phyloP scores from a whole-genome alignment of 2,113 vertebrate genomes.

The Guaruba guarouba region DNA sequence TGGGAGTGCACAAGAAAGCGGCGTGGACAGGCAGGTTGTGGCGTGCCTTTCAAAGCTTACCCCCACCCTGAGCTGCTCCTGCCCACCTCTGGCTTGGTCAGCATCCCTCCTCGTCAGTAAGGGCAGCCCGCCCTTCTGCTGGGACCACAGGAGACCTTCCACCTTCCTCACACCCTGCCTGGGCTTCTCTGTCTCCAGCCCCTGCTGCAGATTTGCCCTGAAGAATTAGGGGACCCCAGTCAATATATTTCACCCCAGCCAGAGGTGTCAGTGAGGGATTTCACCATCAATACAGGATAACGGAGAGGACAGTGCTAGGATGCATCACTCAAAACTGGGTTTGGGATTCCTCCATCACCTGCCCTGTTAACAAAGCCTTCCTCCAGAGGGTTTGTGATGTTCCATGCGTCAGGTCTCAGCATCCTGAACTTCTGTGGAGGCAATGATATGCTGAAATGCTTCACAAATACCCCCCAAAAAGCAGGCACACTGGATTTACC shows the following conservation, averaged over 20 bases:
- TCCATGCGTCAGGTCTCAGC: not conserved
- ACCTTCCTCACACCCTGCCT: not conserved
- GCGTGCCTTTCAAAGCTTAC: no score
- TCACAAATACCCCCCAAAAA: not conserved
- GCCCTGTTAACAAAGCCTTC: not conserved
- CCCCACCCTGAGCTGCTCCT: no score
- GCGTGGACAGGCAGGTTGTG: accelerated
- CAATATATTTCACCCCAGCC: not conserved
- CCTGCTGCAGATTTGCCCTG: accelerated
- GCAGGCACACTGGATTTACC: not conserved
- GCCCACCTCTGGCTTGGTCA: not conserved
- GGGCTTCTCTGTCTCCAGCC: not conserved
- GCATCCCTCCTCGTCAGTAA: not conserved
- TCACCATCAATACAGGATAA: not conserved
- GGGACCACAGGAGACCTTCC: not conserved
- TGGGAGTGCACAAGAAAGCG: not conserved
- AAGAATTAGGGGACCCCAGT: not conserved
- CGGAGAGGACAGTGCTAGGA: not conserved
- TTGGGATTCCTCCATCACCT: not conserved
- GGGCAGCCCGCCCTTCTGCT: not conserved
- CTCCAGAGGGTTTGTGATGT: not conserved
- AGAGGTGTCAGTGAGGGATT: not conserved
- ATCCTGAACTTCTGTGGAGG: not conserved
- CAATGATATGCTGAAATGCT: not conserved
- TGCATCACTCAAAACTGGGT: not conserved